Conservation (phyloP, 2,888 invertebrate genomes). For the Eutolmus rufibarbis region DNA sequence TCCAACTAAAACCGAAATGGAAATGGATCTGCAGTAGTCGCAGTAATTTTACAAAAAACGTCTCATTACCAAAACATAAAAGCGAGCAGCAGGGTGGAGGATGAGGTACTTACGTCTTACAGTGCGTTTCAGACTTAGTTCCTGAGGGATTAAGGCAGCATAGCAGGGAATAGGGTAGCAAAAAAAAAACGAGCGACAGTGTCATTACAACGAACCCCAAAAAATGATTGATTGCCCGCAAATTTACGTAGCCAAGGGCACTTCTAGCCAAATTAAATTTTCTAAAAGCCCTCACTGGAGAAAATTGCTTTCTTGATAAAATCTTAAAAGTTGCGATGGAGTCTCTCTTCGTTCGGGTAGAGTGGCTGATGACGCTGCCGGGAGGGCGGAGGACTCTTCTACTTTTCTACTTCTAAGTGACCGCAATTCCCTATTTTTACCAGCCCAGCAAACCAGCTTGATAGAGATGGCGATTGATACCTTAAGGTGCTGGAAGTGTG, state of each 20-base stretch:
- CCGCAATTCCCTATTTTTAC: neutral
- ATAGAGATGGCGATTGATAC: neutral
- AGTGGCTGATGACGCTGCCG: neutral
- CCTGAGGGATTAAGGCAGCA: neutral
- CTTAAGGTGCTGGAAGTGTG: neutral
- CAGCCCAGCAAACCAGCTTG: neutral
- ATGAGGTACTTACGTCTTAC: neutral
- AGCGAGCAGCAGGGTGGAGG: neutral
- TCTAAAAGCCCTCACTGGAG: neutral
- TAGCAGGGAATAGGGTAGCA: neutral
- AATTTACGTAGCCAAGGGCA: neutral
- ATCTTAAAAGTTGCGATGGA: neutral
- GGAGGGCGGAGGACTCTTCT: neutral
- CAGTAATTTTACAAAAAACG: neutral
- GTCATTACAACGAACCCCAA: neutral
- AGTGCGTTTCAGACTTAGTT: neutral
- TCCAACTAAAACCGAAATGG: slow-evolving; percentile 78
- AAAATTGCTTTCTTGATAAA: neutral
- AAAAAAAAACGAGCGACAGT: neutral
- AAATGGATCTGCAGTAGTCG: neutral
- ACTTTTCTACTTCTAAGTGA: neutral
- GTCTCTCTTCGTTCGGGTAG: neutral
- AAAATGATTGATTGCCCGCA: neutral
- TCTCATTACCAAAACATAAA: neutral
- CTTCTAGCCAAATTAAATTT: neutral